Evolutionary conservation across 2,888 invertebrate genomes (phyloP).

Genomic region (Amphipoea lucens): DNA sequence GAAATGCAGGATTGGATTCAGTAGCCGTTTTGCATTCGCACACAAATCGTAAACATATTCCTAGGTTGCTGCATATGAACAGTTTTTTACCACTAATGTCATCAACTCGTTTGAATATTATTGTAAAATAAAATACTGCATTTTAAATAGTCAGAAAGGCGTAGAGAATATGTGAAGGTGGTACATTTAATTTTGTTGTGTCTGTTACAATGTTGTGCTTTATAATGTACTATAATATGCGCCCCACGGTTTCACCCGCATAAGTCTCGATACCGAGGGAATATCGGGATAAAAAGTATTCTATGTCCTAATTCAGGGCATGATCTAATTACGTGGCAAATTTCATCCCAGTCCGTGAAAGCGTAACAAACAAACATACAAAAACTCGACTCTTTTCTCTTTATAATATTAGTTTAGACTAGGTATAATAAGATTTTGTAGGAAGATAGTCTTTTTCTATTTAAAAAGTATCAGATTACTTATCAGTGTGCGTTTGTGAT

Average conservation of each 20-base stretch:
- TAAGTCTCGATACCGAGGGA: not conserved
- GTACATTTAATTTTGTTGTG: not conserved
- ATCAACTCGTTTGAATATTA: slow-evolving; percentile 24
- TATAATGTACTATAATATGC: not conserved
- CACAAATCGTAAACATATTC: slow-evolving; percentile 45
- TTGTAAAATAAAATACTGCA: slow-evolving; percentile 4
- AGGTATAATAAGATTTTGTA: not conserved
- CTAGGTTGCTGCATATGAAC: slow-evolving; percentile 14
- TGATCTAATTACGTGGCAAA: too few species aligned
- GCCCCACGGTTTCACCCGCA: not conserved
- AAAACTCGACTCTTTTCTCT: too few species aligned
- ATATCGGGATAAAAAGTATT: not conserved
- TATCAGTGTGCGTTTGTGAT: not conserved
- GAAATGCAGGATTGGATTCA: slow-evolving; percentile 41
- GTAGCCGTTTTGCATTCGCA: slow-evolving; percentile 41
- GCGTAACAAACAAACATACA: too few species aligned
- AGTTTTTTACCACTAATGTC: slow-evolving; percentile 43
- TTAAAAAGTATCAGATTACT: too few species aligned
- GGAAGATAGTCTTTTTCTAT: not conserved
- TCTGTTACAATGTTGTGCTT: not conserved
- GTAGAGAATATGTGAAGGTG: too few species aligned
- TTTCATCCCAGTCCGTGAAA: too few species aligned
- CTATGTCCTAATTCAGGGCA: too few species aligned
- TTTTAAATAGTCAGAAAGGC: not conserved
- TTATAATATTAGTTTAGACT: too few species aligned